A percentile compares a stretch with the other conserved stretches of the same genome.
phyloP scores from a whole-genome alignment of 2,797 vertebrate species.

The Periparus ater region DNA sequence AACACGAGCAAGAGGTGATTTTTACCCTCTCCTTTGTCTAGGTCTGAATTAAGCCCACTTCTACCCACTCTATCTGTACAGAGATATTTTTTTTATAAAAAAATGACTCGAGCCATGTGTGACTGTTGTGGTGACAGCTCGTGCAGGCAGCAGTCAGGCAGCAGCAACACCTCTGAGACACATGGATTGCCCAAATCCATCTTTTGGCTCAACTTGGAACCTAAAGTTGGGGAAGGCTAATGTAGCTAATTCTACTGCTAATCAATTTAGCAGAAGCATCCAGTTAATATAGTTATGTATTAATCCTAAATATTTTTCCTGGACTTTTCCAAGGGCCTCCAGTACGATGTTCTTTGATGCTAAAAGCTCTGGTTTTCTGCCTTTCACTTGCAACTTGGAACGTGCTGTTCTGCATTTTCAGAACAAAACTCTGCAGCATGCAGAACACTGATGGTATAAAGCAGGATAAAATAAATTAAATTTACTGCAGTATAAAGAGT shows the following conservation, averaged over 20 bases:
- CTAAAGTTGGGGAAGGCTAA: neutral
- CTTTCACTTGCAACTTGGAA: neutral
- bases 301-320: slow-evolving; percentile 19
- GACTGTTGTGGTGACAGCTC: neutral
- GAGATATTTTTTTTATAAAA: neutral
- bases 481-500: neutral
- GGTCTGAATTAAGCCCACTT: neutral
- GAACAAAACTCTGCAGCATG: neutral
- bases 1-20: neutral
- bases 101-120: neutral
- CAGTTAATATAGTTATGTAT: neutral
- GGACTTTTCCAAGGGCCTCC: neutral
- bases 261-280: neutral
- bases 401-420: neutral
- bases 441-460: neutral
- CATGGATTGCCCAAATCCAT: slow-evolving; percentile 1
- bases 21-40: neutral
- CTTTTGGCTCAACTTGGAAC: neutral
- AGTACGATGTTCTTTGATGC: neutral
- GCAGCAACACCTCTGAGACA: neutral
- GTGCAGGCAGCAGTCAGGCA: neutral
- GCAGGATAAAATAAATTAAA: neutral
- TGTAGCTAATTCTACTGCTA: slow-evolving; percentile 11
- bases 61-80: neutral
- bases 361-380: neutral